Conservation (phyloP, 2,113 vertebrate genomes). For the Scartelaos histophorus region DNA sequence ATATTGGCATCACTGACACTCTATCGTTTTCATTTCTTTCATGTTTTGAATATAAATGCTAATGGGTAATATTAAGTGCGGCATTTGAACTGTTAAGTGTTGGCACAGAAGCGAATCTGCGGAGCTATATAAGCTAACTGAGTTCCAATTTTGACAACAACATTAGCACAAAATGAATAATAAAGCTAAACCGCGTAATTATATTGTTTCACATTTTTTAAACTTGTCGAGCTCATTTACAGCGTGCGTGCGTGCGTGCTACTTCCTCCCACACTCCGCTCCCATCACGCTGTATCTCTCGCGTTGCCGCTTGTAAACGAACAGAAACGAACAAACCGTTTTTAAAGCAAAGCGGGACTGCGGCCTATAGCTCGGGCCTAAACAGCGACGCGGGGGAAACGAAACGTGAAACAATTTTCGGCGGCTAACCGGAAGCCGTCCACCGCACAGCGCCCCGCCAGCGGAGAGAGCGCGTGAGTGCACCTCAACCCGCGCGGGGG, state of each 20-base stretch:
- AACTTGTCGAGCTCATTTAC: neutral
- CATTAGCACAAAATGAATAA: neutral
- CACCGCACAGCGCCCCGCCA: accelerated
- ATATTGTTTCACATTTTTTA: neutral
- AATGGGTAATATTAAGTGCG: neutral
- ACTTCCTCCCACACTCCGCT: neutral
- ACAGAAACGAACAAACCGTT: neutral
- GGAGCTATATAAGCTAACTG: neutral
- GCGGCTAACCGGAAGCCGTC: neutral
- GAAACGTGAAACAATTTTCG: conserved; percentile 43
- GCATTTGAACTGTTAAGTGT: neutral
- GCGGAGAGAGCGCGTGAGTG: conserved; percentile 32
- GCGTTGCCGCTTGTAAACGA: neutral
- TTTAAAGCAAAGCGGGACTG: neutral
- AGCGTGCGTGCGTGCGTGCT: neutral
- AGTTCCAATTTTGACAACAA: neutral
- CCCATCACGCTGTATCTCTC: neutral
- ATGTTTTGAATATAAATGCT: neutral
- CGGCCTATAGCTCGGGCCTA: conserved; percentile 26
- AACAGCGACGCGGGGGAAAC: conserved; percentile 14
- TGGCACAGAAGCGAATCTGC: neutral
- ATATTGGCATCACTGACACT: neutral
- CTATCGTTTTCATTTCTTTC: neutral
- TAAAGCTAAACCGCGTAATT: neutral
- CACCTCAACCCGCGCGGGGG: neutral